Conservation (phyloP, 2,888 invertebrate species). For the Cephus spinipes region DNA sequence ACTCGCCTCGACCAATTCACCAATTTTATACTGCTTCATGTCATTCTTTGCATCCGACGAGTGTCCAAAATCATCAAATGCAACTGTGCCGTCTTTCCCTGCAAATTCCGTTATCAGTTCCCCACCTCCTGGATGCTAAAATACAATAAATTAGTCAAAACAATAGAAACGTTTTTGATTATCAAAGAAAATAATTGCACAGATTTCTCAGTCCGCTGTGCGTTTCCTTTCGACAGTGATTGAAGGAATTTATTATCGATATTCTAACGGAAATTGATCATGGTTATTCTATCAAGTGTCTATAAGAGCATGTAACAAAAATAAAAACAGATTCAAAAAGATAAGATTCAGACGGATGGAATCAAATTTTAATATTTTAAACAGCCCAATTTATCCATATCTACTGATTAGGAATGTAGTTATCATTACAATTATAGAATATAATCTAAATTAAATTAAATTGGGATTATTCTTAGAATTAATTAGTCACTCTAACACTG, state of each 20-base stretch:
- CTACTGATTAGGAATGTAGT: not conserved
- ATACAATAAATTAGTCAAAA: slow-evolving; percentile 14
- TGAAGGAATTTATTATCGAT: not conserved
- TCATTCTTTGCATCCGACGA: slow-evolving; percentile 73
- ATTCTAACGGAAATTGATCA: not conserved
- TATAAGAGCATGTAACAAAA: no score
- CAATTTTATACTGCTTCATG: slow-evolving; percentile 74
- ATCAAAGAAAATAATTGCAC: not conserved
- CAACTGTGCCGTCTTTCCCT: slow-evolving; percentile 76
- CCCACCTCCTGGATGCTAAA: slow-evolving; percentile 78
- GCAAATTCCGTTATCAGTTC: slow-evolving; percentile 75
- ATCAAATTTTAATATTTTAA: not conserved
- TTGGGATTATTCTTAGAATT: not conserved
- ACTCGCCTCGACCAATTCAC: slow-evolving; percentile 73
- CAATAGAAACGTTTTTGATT: not conserved
- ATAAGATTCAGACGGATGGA: not conserved
- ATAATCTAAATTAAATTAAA: not conserved
- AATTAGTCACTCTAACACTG: not conserved
- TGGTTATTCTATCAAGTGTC: not conserved
- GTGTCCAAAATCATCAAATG: slow-evolving; percentile 77
- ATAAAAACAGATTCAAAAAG: no score
- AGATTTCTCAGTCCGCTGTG: not conserved
- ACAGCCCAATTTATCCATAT: not conserved
- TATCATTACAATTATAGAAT: not conserved
- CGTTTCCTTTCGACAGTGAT: not conserved